Evolutionary conservation across 1,140 invertebrate genomes (phyloP).

Genomic region (Procambarus virginalis): DNA sequence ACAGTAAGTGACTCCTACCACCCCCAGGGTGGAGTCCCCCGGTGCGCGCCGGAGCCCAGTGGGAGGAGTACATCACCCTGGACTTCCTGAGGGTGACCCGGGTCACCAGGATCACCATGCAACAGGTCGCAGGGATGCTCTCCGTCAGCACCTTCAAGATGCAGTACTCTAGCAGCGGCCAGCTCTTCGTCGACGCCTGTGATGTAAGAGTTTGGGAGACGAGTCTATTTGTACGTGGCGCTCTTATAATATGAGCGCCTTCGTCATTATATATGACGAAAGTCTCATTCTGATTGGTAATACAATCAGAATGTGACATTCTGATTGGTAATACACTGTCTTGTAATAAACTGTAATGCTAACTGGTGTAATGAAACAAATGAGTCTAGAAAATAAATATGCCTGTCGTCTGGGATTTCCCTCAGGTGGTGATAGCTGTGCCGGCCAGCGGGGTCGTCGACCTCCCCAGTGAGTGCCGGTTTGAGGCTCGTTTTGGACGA

Average conservation of each 20-base stretch:
- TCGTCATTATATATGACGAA: no score
- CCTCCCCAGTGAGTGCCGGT: constrained; percentile 43
- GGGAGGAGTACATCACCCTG: constrained; percentile 57
- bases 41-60: constrained; percentile 29
- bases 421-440: not conserved
- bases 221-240: no score
- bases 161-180: constrained; percentile 50
- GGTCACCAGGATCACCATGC: constrained; percentile 50
- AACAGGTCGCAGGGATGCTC: constrained; percentile 7
- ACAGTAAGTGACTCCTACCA: no score
- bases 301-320: no score
- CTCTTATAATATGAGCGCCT: no score
- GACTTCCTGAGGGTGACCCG: constrained; percentile 60
- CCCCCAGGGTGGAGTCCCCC: constrained; percentile 61
- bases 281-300: no score
- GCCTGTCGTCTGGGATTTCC: not conserved
- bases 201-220: constrained; percentile 25
- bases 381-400: not conserved
- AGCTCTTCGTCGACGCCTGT: constrained; percentile 52
- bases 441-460: not conserved
- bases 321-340: not conserved
- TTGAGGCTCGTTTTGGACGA: constrained; percentile 55
- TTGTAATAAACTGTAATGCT: not conserved
- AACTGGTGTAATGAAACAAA: not conserved
- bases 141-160: constrained; percentile 50